Evolutionary conservation across 2,797 vertebrate genomes (phyloP).

Genomic region (Danio tinwini): DNA sequence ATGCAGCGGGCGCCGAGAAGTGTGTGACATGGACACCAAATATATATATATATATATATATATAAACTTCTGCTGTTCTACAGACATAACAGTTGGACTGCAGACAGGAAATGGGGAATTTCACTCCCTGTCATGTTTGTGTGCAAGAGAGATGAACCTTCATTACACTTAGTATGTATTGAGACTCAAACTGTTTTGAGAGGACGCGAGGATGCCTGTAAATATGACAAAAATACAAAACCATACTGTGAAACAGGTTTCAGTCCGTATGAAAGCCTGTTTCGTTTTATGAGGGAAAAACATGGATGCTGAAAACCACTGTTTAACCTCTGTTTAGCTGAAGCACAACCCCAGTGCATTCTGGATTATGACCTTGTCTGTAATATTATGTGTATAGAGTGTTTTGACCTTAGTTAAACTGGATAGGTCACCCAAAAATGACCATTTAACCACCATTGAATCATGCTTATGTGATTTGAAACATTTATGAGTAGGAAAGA

Average conservation of each 20-base stretch:
- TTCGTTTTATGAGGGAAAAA: slow-evolving; percentile 37
- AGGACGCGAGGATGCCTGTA: slow-evolving; percentile 50
- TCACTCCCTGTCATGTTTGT: slow-evolving; percentile 28
- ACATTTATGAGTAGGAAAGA: too few relatives aligned
- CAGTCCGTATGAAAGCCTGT: slow-evolving; percentile 30
- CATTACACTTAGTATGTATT: slow-evolving; percentile 30
- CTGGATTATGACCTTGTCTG: slow-evolving; percentile 33
- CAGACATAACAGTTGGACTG: slow-evolving; percentile 71
- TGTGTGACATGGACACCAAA: slow-evolving; percentile 80
- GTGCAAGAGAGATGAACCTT: slow-evolving; percentile 18
- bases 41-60: slow-evolving; percentile 30
- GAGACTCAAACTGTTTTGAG: slow-evolving; percentile 33
- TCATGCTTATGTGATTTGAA: too few relatives aligned
- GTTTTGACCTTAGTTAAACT: slow-evolving; percentile 12
- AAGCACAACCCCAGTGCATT: slow-evolving; percentile 50
- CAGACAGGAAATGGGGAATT: slow-evolving; percentile 44
- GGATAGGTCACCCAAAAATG: background rate
- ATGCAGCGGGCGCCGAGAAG: slow-evolving; percentile 96
- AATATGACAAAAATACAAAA: slow-evolving; percentile 49
- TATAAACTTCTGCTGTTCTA: slow-evolving; percentile 77
- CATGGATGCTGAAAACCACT: slow-evolving; percentile 37
- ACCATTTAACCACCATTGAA: background rate
- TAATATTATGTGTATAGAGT: slow-evolving; percentile 43
- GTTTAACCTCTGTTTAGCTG: slow-evolving; percentile 41
- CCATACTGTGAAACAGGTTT: slow-evolving; percentile 34